These are phyloP conservation scores for Brassicogethes aeneus DNA, from an alignment of 2,888 invertebrate species.

Conservation along the genomic window DNA sequence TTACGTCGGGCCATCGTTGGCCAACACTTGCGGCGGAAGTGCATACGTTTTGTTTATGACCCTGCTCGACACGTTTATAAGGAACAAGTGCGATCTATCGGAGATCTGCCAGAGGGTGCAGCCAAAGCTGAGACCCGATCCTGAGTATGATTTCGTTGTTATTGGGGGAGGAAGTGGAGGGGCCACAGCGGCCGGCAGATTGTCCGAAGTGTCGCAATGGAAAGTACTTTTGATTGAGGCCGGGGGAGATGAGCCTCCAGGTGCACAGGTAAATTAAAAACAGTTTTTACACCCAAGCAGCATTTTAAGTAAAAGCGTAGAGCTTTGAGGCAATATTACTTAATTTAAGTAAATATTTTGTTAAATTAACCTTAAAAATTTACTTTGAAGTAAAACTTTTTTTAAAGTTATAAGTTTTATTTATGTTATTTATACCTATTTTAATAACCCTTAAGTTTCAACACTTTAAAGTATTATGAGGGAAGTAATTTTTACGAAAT, in stretches of 20 bases:
- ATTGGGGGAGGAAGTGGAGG: slow-evolving; percentile 60
- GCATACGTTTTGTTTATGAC: slow-evolving; percentile 57
- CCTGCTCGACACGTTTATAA: slow-evolving; percentile 52
- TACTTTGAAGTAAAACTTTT: no score
- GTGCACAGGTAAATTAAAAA: no score
- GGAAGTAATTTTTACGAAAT: no score
- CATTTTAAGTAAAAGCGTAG: no score
- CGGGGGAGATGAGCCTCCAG: slow-evolving; percentile 61
- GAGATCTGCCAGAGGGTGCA: slow-evolving; percentile 52
- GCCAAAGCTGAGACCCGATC: slow-evolving; percentile 40
- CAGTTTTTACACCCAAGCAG: no score
- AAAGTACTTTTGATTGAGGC: slow-evolving; percentile 64
- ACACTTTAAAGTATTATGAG: no score
- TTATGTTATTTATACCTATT: no score
- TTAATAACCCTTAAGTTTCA: no score
- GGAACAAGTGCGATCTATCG: slow-evolving; percentile 47
- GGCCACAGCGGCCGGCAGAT: slow-evolving; percentile 51
- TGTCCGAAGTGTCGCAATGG: slow-evolving; percentile 59
- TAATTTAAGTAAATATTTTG: no score
- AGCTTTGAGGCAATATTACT: no score
- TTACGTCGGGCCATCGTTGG: slow-evolving; percentile 47
- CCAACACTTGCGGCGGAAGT: slow-evolving; percentile 48
- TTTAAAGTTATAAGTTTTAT: no score
- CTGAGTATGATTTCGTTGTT: slow-evolving; percentile 57
- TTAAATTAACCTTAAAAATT: no score